Conservation (phyloP, 1,140 invertebrate genomes). For the Cydia strobilella region DNA sequence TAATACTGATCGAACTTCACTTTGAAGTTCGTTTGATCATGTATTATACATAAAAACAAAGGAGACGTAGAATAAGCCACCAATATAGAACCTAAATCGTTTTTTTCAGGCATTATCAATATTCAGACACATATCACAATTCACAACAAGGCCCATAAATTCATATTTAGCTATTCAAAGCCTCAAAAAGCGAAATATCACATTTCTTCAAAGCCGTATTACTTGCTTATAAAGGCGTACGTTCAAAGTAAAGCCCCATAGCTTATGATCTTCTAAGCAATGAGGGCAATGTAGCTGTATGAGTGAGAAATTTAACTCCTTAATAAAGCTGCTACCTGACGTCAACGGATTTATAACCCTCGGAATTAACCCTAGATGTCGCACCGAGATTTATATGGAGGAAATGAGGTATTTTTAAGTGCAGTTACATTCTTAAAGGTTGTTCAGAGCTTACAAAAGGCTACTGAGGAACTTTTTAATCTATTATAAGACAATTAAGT, state of each 20-base stretch:
- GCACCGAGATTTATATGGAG: constrained; percentile 63
- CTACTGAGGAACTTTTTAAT: neutral
- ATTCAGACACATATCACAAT: neutral
- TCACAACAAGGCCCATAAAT: neutral
- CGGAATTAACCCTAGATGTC: constrained; percentile 65
- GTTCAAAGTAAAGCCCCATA: neutral
- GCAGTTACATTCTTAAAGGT: constrained; percentile 24
- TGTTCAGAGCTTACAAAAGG: neutral
- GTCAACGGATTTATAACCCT: constrained; percentile 56
- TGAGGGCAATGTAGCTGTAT: neutral
- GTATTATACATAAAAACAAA: too few relatives aligned
- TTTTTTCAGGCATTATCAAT: neutral
- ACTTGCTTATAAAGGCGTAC: neutral
- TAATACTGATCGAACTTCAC: too few relatives aligned
- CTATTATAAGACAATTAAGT: neutral
- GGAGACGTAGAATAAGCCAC: too few relatives aligned
- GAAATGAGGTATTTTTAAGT: constrained; percentile 59
- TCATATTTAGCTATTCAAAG: neutral
- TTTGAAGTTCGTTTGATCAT: too few relatives aligned
- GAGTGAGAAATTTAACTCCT: constrained; percentile 29
- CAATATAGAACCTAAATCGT: too few relatives aligned
- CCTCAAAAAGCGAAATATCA: neutral
- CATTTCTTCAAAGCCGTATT: neutral
- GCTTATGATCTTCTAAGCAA: neutral
- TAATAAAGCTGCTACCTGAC: constrained; percentile 39